Evolutionary conservation across 2,113 vertebrate species (phyloP).

Genomic region (Pardalotus punctatus): DNA sequence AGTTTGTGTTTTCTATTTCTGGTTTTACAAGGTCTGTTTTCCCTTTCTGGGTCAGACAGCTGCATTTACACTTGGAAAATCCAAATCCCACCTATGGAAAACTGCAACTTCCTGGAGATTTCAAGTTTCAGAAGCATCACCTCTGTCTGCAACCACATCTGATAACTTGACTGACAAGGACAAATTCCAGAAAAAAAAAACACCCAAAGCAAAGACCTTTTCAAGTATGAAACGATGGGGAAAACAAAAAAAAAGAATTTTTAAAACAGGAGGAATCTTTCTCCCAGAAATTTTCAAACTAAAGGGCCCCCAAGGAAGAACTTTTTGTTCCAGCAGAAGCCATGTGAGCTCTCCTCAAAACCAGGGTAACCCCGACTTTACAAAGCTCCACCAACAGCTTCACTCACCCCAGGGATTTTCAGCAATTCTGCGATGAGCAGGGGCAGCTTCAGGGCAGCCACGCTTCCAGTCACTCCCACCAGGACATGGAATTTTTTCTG

Average conservation of each 20-base stretch:
- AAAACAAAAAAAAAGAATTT: rapidly evolving
- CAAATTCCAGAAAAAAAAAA: not conserved
- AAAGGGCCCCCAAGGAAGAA: not conserved
- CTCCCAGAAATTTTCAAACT: not conserved
- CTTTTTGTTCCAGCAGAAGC: not conserved
- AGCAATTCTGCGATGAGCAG: constrained; percentile 79
- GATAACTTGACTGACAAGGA: not conserved
- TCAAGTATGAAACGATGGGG: rapidly evolving
- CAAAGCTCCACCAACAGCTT: not conserved
- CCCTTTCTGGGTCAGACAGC: not conserved
- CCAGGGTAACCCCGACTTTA: not conserved
- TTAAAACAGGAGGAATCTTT: not conserved
- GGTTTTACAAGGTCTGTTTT: not conserved
- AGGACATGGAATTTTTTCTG: constrained; percentile 67
- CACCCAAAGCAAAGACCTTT: not conserved
- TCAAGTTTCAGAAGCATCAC: not conserved
- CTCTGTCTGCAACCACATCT: not conserved
- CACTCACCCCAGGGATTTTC: constrained; percentile 83
- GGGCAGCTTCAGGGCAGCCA: constrained; percentile 90
- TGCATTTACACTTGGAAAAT: not conserved
- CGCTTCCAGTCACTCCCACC: constrained; percentile 91
- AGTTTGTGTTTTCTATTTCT: not conserved
- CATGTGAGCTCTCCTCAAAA: not conserved
- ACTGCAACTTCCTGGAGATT: not conserved
- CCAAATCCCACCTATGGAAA: not conserved